Conservation (phyloP, 2,113 vertebrate species). For the Tragelaphus strepsiceros region DNA sequence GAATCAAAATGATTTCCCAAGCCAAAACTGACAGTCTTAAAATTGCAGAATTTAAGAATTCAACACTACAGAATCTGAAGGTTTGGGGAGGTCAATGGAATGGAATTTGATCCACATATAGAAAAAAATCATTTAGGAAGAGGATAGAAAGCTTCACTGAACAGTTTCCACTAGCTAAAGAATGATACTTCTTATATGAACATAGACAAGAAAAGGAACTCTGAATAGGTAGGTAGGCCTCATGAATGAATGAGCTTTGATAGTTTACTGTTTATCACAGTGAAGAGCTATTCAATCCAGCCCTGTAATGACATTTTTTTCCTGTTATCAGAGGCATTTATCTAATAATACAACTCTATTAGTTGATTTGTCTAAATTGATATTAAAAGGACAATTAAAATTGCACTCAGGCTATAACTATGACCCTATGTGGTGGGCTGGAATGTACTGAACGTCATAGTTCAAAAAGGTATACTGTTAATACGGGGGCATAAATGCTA, state of each 20-base stretch:
- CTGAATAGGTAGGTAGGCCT: background rate
- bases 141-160: background rate
- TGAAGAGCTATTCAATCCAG: conserved; percentile 15
- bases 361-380: conserved; percentile 67
- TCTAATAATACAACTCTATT: conserved; percentile 54
- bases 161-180: background rate
- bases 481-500: conserved; percentile 71
- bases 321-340: conserved; percentile 41
- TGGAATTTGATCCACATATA: background rate
- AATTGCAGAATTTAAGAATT: background rate
- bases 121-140: background rate
- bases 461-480: conserved; percentile 67
- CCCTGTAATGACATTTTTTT: conserved; percentile 49
- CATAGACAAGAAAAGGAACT: background rate
- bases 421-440: conserved; percentile 51
- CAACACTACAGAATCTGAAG: background rate
- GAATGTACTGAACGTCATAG: conserved; percentile 51
- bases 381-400: conserved; percentile 76
- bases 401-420: conserved; percentile 44
- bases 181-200: background rate
- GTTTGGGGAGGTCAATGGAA: background rate
- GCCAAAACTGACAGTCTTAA: background rate
- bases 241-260: conserved; percentile 36
- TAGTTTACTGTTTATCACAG: conserved; percentile 18
- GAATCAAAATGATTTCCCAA: background rate